These are phyloP conservation scores for Geotrupes spiniger DNA, from an alignment of 2,888 invertebrate species.

Conservation along the genomic window DNA sequence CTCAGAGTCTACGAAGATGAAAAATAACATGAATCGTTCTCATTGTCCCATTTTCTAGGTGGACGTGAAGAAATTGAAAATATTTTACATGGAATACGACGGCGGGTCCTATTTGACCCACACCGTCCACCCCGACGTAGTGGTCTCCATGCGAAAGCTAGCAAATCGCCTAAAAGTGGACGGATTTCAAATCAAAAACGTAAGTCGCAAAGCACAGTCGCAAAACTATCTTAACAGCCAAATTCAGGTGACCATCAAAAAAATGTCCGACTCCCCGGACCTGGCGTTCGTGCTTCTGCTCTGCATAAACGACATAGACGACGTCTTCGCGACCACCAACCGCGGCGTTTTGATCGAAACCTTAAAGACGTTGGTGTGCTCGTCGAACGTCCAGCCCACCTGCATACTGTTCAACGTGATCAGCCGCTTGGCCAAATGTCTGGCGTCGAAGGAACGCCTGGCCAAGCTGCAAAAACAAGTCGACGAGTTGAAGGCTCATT, in stretches of 20 bases:
- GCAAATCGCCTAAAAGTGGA: slow-evolving; percentile 55
- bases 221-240: neutral
- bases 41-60: slow-evolving; percentile 49
- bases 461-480: slow-evolving; percentile 1
- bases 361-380: slow-evolving; percentile 31
- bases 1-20: no score
- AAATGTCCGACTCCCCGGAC: slow-evolving; percentile 8
- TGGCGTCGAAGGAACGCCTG: neutral
- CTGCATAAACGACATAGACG: neutral
- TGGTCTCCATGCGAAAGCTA: slow-evolving; percentile 56
- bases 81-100: slow-evolving; percentile 80
- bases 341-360: slow-evolving; percentile 40
- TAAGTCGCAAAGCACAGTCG: slow-evolving; percentile 43
- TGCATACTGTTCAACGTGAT: neutral
- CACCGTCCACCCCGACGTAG: slow-evolving; percentile 59
- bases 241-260: slow-evolving; percentile 6
- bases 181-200: slow-evolving; percentile 58
- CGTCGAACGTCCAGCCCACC: slow-evolving; percentile 7
- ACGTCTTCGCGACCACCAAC: neutral
- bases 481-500: slow-evolving; percentile 1
- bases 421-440: no score
- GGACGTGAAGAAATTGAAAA: slow-evolving; percentile 61
- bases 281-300: slow-evolving; percentile 6
- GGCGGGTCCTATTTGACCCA: slow-evolving; percentile 63
- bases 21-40: no score